phyloP scores from a whole-genome alignment of 2,888 invertebrate genomes.

The Thelaira solivaga region DNA sequence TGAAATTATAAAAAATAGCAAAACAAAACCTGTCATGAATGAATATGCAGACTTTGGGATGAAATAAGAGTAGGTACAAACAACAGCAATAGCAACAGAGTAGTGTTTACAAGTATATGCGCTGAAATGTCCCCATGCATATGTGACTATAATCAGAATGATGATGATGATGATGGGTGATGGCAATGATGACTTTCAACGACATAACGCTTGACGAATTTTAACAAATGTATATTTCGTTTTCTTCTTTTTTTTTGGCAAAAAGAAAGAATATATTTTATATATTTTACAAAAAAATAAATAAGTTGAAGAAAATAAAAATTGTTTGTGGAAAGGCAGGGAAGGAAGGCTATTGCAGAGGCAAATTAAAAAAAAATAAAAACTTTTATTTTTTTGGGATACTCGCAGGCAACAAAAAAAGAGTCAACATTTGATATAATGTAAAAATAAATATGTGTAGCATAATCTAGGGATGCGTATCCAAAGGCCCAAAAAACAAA shows the following conservation, averaged over 20 bases:
- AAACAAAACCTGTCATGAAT: constrained; percentile 46
- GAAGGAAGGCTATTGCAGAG: not conserved
- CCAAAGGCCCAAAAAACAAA: not conserved
- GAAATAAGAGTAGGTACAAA: constrained; percentile 38
- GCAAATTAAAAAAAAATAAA: not conserved
- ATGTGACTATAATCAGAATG: constrained; percentile 19
- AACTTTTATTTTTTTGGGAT: not conserved
- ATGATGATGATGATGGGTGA: constrained; percentile 18
- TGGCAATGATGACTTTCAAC: constrained; percentile 35
- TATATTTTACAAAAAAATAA: no score
- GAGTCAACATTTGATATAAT: not conserved
- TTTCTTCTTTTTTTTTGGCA: constrained; percentile 17
- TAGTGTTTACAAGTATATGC: not conserved
- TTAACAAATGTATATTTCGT: constrained; percentile 39
- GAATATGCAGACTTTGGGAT: constrained; percentile 49
- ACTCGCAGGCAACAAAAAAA: no score
- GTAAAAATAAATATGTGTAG: not conserved
- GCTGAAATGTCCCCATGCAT: constrained; percentile 20
- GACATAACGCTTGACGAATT: constrained; percentile 53
- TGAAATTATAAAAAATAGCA: constrained; percentile 13
- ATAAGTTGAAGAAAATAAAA: constrained; percentile 38
- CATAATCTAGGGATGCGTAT: constrained; percentile 17
- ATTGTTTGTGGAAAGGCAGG: not conserved
- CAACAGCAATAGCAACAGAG: constrained; percentile 2
- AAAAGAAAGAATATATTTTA: constrained; percentile 30